Evolutionary conservation across 2,888 invertebrate species (phyloP), one percentile per base, ranked within the genome.

Genomic region (Dermolepida albohirtum): DNA sequence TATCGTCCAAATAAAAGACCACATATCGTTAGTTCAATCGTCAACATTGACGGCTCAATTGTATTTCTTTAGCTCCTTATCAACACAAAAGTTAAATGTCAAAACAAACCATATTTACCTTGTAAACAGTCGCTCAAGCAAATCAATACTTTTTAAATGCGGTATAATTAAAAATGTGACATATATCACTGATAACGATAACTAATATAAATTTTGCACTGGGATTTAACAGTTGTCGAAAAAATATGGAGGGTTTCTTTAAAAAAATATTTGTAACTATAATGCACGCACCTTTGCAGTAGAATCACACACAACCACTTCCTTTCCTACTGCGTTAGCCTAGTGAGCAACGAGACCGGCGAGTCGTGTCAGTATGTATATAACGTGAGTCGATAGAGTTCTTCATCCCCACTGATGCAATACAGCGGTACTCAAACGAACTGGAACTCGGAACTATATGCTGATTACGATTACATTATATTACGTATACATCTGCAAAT

Each of bases 321-420:
- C 59, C 59, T 47, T 34, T 47, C 47, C 27, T 14, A 47, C 47
- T 47, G 39, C 27, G 47, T 44, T 59, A 14, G 47, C 47, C 59
- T 62, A 47, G 34, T 47, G 34, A 47, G 34, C 34, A 55, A 29
- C 43, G 54, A 52, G 34, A 34, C 64, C 51, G 44, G 40, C 64
- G 43, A 44, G 43, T 54, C 41, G 43, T 52, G 52, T 27, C 54
- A 62, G 47, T 47, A 57, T 52, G 64, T 64, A 64, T 64, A 54
- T 64, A 64, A 27, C 64, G 17, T 44, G 44, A 64, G 52, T 64
- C 64, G 54, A 64, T 64, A 64, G 64, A 54, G 43, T 41, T 64
- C 64, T 51, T 64, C 64, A 64, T 64, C 64, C 64, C 64, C 64
- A 64, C 64, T 52, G 34, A 52, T n/a, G 16, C 40, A 54, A 41